Conservation (phyloP, 2,888 invertebrate species). For the Formica aserva region DNA sequence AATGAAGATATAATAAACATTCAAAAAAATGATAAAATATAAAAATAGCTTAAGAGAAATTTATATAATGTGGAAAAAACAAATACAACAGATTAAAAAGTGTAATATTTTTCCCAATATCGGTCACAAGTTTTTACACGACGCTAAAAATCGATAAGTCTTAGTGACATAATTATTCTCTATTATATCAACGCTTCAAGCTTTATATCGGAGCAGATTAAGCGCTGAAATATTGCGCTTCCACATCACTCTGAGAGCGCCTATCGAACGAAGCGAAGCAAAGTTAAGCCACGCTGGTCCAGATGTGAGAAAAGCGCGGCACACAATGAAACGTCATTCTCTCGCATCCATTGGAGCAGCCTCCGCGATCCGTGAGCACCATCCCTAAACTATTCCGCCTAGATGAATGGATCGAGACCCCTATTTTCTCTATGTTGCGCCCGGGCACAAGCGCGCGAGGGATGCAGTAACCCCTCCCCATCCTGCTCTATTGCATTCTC, state of each 20-base stretch:
- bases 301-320: constrained; percentile 81
- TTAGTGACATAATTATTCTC: neutral
- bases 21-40: neutral
- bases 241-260: neutral
- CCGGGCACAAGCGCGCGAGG: constrained; percentile 64
- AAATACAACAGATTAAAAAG: neutral
- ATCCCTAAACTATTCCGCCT: constrained; percentile 76
- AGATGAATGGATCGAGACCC: constrained; percentile 78
- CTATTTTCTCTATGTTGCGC: constrained; percentile 69
- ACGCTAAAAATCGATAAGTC: neutral
- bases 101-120: no score
- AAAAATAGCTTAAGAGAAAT: neutral
- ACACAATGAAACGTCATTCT: constrained; percentile 82
- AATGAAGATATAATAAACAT: neutral
- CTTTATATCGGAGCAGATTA: neutral
- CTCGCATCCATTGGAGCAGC: constrained; percentile 70
- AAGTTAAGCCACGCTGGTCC: constrained; percentile 64
- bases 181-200: neutral
- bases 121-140: no score
- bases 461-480: constrained; percentile 61
- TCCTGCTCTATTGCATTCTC: constrained; percentile 45
- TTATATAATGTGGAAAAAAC: neutral
- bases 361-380: constrained; percentile 69
- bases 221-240: neutral
- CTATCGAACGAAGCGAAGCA: neutral